phyloP scores from a whole-genome alignment of 92 coral and sea anemone species.

The Parazoanthus swiftii region DNA sequence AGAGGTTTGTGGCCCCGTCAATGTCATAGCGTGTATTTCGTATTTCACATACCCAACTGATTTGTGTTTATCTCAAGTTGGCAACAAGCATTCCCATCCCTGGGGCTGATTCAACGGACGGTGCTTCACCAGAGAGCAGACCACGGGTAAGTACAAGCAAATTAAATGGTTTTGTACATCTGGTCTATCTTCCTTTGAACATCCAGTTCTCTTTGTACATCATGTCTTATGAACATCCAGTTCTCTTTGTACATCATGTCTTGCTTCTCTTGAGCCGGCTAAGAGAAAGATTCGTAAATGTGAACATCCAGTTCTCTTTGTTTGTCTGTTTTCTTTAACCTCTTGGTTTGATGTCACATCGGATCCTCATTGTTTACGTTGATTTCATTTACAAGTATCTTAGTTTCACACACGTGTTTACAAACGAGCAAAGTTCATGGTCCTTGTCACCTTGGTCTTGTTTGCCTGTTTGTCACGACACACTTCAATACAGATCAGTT shows the following conservation, averaged over 20 bases:
- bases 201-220: not conserved
- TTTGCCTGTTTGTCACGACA: no score
- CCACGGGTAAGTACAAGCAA: conserved; percentile 50
- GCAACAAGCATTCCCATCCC: conserved; percentile 95
- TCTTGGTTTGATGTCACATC: no score
- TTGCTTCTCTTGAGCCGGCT: not conserved
- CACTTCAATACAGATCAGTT: no score
- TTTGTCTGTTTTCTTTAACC: no score
- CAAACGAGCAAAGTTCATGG: no score
- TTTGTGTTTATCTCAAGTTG: conserved; percentile 57
- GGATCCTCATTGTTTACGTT: no score
- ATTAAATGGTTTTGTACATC: not conserved
- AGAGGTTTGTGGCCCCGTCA: no score
- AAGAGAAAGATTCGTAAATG: not conserved
- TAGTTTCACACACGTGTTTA: no score
- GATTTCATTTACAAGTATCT: no score
- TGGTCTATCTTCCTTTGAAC: no score
- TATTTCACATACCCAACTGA: not conserved
- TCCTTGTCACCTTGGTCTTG: no score
- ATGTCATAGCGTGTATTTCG: not conserved
- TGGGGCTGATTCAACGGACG: conserved; percentile 61
- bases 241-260: not conserved
- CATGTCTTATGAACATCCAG: not conserved
- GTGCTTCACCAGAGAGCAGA: conserved; percentile 45
- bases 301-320: no score